Evolutionary conservation across 2,888 invertebrate genomes (phyloP).

Genomic region (Melanostoma scalare): DNA sequence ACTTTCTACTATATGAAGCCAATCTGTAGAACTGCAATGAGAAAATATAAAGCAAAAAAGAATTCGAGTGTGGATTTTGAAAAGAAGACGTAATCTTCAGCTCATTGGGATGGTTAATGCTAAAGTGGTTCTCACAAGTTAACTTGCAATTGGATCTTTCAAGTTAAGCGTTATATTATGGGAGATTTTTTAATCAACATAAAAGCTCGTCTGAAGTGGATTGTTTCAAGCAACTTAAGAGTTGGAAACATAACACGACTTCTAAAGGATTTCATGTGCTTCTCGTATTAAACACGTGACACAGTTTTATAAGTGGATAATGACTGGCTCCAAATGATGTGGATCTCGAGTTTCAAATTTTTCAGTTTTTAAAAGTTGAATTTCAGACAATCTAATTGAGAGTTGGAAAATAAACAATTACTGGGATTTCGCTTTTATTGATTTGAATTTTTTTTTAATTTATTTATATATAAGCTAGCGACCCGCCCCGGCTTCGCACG

Average conservation of each 20-base stretch:
- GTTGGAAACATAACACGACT: neutral
- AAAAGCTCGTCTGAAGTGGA: constrained; percentile 24
- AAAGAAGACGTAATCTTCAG: constrained; percentile 33
- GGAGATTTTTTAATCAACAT: constrained; percentile 47
- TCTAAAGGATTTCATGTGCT: neutral
- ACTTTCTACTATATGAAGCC: constrained; percentile 30
- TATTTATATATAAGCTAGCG: no score
- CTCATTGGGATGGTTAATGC: constrained; percentile 50
- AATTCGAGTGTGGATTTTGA: constrained; percentile 20
- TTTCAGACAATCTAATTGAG: no score
- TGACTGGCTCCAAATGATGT: no score
- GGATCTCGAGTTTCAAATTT: no score
- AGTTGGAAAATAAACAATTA: no score
- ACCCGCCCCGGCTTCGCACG: no score
- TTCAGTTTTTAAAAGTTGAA: no score
- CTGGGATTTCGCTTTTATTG: no score
- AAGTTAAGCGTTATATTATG: constrained; percentile 17
- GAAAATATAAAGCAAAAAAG: constrained; percentile 10
- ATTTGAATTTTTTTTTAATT: no score
- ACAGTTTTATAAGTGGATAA: no score
- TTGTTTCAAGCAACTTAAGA: constrained; percentile 32
- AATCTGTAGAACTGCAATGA: constrained; percentile 27
- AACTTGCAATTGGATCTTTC: constrained; percentile 35
- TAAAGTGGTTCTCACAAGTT: constrained; percentile 42
- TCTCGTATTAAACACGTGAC: no score